Base-by-base conservation (phyloP, 2,888 invertebrate species). In the Aleiodes alternator region DNA sequence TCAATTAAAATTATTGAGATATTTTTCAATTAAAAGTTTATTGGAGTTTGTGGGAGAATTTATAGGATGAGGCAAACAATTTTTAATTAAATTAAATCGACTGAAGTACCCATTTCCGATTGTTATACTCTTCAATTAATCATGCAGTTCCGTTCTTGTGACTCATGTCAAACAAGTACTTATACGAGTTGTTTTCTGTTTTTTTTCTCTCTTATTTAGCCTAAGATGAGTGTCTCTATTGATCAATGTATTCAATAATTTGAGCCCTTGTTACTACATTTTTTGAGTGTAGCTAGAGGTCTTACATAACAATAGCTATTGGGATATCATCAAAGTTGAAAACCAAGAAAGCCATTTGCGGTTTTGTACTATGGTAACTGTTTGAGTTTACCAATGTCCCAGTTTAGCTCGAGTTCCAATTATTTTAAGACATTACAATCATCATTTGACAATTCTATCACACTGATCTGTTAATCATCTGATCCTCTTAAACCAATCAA, bases 1-100 rank as follows among this genome's bases (percentile, higher is more conserved):
- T 56, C 69, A 69, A 56, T 56, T 69, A 53, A 69, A 69, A 56
- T 55, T 34, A 55, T 69, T n/a, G 34, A 55, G 29, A 53, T 55
- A 38, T 38, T 69, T 43, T 69, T 69, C 23, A 43, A 64, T 69
- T 69, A 69, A 53, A 69, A 69, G 56, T 69, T 69, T 34, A 69
- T 55, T 69, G 34, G 53, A 38, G 51, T 59, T 43, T 43, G 43
- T 34, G n/a, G 64, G 4, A 8, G 43, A 16, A 64, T 64, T 61
- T 64, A 48, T 48, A 14, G 29, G 14, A 16, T 56, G 56, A 56
- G 11, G 34, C 43, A n/a, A 43, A 34, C 14, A 72, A 57, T 71
- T 59, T 72, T 50, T 72, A 61, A 72, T 61, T 38, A 34, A 64
- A 72, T 51, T 59, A 51, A 59, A 72, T 53, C 59, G 48, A 51